Conservation (phyloP, 2,888 invertebrate species). For the Drosophila suboccidentalis region DNA sequence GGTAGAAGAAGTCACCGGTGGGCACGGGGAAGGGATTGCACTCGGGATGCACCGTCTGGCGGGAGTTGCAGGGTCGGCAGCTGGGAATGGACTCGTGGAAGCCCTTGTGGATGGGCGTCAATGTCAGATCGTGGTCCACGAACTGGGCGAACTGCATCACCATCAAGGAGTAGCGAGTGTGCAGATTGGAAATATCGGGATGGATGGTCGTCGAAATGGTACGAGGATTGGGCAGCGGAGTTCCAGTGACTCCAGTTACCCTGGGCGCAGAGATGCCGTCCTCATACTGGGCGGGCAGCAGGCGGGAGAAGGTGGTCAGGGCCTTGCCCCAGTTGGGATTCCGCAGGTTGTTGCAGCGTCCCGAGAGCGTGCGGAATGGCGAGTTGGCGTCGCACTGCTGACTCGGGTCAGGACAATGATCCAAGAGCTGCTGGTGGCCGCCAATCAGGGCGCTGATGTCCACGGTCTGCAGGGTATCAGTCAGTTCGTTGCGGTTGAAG, state of each 20-base stretch:
- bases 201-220: slow-evolving; percentile 95
- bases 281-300: slow-evolving; percentile 94
- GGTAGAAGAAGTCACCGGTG: slow-evolving; percentile 95
- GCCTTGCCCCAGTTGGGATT: slow-evolving; percentile 94
- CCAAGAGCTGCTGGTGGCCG: slow-evolving; percentile 52
- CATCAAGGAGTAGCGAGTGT: slow-evolving; percentile 95
- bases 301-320: slow-evolving; percentile 93
- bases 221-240: slow-evolving; percentile 93
- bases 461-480: slow-evolving; percentile 92
- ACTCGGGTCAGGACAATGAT: slow-evolving; percentile 90
- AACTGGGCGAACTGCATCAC: slow-evolving; percentile 98
- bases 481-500: slow-evolving; percentile 88
- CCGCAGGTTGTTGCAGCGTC: slow-evolving; percentile 94
- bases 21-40: slow-evolving; percentile 97
- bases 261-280: slow-evolving; percentile 95
- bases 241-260: slow-evolving; percentile 90
- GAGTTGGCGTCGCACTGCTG: slow-evolving; percentile 90
- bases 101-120: slow-evolving; percentile 96
- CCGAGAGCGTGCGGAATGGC: slow-evolving; percentile 90
- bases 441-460: slow-evolving; percentile 90
- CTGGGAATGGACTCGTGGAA: slow-evolving; percentile 96
- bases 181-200: slow-evolving; percentile 95
- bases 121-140: slow-evolving; percentile 96
- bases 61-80: slow-evolving; percentile 95
- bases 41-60: slow-evolving; percentile 95